Percentiles rank a stretch among this genome's conserved stretches.
Conservation (phyloP, 1,140 invertebrate genomes). For the Zaprionus tsacasi region DNA sequence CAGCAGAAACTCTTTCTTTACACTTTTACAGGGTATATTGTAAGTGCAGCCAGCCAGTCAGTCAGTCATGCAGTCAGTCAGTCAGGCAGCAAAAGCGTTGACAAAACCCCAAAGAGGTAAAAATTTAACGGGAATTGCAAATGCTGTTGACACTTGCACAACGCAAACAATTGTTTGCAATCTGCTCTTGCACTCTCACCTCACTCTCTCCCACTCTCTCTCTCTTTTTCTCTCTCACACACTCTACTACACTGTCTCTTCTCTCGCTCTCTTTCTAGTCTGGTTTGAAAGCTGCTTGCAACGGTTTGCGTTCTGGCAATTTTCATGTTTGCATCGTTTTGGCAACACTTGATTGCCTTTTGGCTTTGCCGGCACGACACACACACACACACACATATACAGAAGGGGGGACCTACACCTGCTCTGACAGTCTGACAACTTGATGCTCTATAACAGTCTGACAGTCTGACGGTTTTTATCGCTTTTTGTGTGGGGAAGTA, state of each 20-base stretch:
- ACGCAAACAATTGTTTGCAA: slow-evolving; percentile 75
- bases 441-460: background rate
- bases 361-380: slow-evolving; percentile 53
- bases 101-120: slow-evolving; percentile 66
- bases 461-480: slow-evolving; percentile 22
- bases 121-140: slow-evolving; percentile 80
- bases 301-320: slow-evolving; percentile 54
- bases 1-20: too few relatives aligned
- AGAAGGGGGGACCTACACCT: too few relatives aligned
- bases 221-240: background rate
- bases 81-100: slow-evolving; percentile 29
- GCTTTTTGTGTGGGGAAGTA: slow-evolving; percentile 4
- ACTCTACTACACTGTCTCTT: background rate
- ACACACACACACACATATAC: slow-evolving; percentile 16
- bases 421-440: too few relatives aligned
- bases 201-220: slow-evolving; percentile 4
- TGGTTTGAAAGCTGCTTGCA: slow-evolving; percentile 41
- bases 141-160: slow-evolving; percentile 82
- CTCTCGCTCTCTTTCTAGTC: slow-evolving; percentile 19
- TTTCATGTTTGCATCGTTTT: slow-evolving; percentile 74
- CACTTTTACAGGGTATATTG: slow-evolving; percentile 40
- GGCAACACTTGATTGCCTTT: slow-evolving; percentile 78
- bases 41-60: slow-evolving; percentile 32
- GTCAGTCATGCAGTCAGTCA: background rate
- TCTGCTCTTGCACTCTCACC: slow-evolving; percentile 49